Evolutionary conservation across 37 sponge, comb jelly and placozoan species (phyloP), one percentile per base, ranked within the genome.

Genomic region (Beroe forskalii): DNA sequence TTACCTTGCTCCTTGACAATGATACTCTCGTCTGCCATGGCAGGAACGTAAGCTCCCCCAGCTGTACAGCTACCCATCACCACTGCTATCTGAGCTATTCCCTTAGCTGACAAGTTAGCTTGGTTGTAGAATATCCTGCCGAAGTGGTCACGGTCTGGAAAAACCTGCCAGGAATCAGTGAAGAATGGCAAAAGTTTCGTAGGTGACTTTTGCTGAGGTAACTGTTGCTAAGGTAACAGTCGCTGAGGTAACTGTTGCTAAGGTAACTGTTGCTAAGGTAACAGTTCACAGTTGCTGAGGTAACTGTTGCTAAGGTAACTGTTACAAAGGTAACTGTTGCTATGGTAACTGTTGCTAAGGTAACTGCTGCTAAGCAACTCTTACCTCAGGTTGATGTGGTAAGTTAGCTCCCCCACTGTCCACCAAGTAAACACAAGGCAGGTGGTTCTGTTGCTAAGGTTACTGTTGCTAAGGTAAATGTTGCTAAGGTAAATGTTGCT

Each of bases 121-220:
- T 96, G 94, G 62, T 97, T 97, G 75, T 94, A 86, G 90, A 97
- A 97, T 0, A 92, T 89, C 41, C 94, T 76, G 6, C 98, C 98
- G 89, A 98, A 98, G 76, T 98, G 99, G 42, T 96, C 99, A 55
- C 96, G 91, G 67, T 98, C 99, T 14, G 99, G 99, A 64, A 98
- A 98, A 69, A 98, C 99, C 32, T 95, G 64, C 55, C 12, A 17
- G 55, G 55, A 48, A 48, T n/a, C n/a, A n/a, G n/a, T n/a, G n/a
- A n/a, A n/a, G n/a, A n/a, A n/a, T n/a, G n/a, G n/a, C n/a, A n/a
- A n/a, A n/a, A n/a, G n/a, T n/a, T n/a, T n/a, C n/a, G n/a, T n/a
- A n/a, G n/a, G n/a, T n/a, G n/a, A n/a, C n/a, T n/a, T n/a, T n/a
- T n/a, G n/a, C n/a, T n/a, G n/a, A n/a, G n/a, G n/a, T n/a, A n/a